A percentile compares a stretch with the other conserved stretches of the same genome.
Evolutionary conservation across 2,888 invertebrate species (phyloP).

Genomic region (Aplocera efformata): DNA sequence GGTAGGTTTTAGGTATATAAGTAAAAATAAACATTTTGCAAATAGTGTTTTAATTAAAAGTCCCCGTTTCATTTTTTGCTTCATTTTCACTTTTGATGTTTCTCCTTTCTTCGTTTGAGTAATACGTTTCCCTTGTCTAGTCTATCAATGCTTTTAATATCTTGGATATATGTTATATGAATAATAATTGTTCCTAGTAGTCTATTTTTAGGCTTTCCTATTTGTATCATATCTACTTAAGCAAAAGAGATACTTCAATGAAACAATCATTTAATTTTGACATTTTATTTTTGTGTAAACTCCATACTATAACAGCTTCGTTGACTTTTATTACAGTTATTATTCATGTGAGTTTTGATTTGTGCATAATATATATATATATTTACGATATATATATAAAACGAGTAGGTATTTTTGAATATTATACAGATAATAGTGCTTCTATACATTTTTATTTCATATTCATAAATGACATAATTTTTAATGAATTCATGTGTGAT

Average conservation of each 20-base stretch:
- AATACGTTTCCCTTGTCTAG: no score
- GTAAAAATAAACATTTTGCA: conserved; percentile 15
- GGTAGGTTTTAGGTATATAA: conserved; percentile 11
- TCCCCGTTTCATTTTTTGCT: background rate
- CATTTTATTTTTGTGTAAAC: conserved; percentile 41
- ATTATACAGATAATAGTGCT: no score
- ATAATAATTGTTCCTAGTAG: no score
- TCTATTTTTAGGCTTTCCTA: no score
- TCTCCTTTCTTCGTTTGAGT: no score
- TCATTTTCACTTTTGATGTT: no score
- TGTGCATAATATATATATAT: conserved; percentile 7
- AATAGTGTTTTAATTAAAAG: conserved; percentile 5
- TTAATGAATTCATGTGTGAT: no score
- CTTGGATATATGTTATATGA: no score
- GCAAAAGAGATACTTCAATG: conserved; percentile 17
- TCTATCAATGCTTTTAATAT: no score
- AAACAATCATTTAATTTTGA: conserved; percentile 34
- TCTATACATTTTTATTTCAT: no score
- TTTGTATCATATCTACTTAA: background rate
- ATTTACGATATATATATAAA: conserved; percentile 34
- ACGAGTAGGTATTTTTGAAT: conserved; percentile 14
- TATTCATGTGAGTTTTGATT: no score
- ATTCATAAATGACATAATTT: no score
- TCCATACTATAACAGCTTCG: conserved; percentile 24
- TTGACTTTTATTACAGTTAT: conserved; percentile 18